A percentile compares a stretch with the other conserved stretches of the same genome.
Conservation (phyloP, 2,113 vertebrate genomes). For the Scomber colias region DNA sequence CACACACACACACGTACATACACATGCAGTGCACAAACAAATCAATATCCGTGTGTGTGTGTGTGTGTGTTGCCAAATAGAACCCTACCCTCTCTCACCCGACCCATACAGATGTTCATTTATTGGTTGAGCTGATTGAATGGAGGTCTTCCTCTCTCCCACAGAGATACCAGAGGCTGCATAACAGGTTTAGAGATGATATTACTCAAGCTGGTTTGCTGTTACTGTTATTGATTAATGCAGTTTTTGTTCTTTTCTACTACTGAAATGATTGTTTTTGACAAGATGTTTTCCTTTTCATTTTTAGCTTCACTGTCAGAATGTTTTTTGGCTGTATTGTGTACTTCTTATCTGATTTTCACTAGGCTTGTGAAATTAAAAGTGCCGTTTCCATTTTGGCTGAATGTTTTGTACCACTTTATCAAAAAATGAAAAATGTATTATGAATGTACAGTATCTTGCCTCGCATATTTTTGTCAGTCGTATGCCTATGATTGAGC, state of each 20-base stretch:
- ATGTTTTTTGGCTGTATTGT: neutral
- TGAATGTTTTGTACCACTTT: neutral
- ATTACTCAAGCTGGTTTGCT: constrained; percentile 20
- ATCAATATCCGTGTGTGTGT: constrained; percentile 64
- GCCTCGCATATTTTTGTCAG: too few relatives aligned
- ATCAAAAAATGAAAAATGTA: neutral
- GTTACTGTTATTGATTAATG: constrained; percentile 24
- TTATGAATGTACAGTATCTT: too few relatives aligned
- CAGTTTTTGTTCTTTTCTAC: constrained; percentile 1
- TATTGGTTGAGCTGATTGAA: constrained; percentile 53
- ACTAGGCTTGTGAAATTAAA: neutral
- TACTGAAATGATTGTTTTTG: neutral
- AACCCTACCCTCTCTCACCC: constrained; percentile 28
- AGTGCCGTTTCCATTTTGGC: neutral
- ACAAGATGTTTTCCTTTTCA: neutral
- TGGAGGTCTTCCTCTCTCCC: constrained; percentile 36
- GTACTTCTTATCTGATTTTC: neutral
- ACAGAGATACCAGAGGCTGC: constrained; percentile 11
- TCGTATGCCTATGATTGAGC: neutral
- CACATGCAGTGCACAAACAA: constrained; percentile 34
- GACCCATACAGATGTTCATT: constrained; percentile 72
- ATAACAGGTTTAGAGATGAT: constrained; percentile 30
- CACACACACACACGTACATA: constrained; percentile 32
- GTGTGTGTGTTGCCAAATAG: constrained; percentile 48
- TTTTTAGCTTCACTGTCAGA: neutral